Base-by-base conservation (phyloP, 2,113 vertebrate species). In the Fulmarus glacialis region DNA sequence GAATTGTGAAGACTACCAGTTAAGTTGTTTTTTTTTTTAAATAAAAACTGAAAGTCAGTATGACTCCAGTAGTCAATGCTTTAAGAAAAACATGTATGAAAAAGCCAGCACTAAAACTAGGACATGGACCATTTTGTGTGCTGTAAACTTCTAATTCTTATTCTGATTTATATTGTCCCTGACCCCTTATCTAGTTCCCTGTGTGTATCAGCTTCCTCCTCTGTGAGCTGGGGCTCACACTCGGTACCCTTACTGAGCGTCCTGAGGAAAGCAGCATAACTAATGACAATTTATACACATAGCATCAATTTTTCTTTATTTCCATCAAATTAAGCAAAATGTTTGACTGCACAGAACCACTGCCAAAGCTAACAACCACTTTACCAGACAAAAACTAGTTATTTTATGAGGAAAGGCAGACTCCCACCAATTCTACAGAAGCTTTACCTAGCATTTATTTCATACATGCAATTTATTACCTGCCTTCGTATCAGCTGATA, bases 231-330 rank as follows among this genome's bases (percentile, higher is more conserved):
- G 16, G n/a, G 40, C 79, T 90, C 36, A 22, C 16, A 8, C 52
- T 50, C 9, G 8, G 3, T 23, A 45, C 7, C 7, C 34, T 56
- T 59, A 62, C 83, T 9, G 53, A 95, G n/a, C 20, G 43, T 58
- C 70, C 58, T 15, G n/a, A 90, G 27, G 45, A 85, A 56, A 79
- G 47, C 2, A 1, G 42, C 5, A 5, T 14, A 91, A 59, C 36
- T 38, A 87, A 38, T 0, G 0, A 55, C 22, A 36, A 62, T 50
- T 82, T 63, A 62, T 27, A 70, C 4, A 27, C 20, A 55, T 1
- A 29, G 18, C 32, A 87, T n/a, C 22, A 27, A 2, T 23, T 82
- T 71, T 87, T 55, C 24, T 70, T 75, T 64, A 32, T 53, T 83
- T 55, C 30, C 29, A 67, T 55, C 12, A 50, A 82, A 73, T 73